Conservation (phyloP, 1,140 invertebrate genomes). For the Halesus radiatus region DNA sequence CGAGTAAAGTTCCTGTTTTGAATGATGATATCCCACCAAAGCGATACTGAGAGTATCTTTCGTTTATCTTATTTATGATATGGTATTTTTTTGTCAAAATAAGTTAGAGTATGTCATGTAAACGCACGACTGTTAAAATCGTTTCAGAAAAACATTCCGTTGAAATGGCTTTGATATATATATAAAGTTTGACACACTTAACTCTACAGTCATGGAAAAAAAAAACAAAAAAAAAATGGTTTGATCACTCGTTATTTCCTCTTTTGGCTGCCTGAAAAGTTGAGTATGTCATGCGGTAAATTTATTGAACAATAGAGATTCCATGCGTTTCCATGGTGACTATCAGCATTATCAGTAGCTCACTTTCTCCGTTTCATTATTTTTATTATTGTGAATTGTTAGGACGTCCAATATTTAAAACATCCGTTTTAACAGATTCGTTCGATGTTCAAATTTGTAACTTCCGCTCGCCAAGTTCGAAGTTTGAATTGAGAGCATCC, state of each 20-base stretch:
- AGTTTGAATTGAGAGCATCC: constrained; percentile 28
- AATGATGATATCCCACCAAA: no score
- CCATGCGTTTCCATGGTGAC: constrained; percentile 16
- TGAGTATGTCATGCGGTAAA: not conserved
- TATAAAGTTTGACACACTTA: no score
- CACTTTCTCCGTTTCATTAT: constrained; percentile 18
- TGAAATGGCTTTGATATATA: no score
- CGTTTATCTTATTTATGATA: no score
- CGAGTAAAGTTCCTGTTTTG: no score
- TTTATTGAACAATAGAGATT: not conserved
- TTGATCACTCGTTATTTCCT: not conserved
- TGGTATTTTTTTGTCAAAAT: no score
- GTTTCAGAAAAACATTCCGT: no score
- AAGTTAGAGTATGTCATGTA: no score
- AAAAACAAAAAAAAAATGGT: not conserved
- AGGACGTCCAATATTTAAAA: constrained; percentile 37
- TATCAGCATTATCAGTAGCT: constrained; percentile 2
- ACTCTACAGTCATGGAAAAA: not conserved
- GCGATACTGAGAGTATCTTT: no score
- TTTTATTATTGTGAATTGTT: not conserved
- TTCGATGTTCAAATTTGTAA: constrained; percentile 41
- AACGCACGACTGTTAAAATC: no score
- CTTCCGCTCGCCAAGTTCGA: constrained; percentile 28
- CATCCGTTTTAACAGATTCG: constrained; percentile 38
- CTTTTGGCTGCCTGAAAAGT: not conserved